Evolutionary conservation across 2,888 invertebrate genomes (phyloP), one percentile per base, ranked within the genome.

Genomic region (Drosophila peninsularis): DNA sequence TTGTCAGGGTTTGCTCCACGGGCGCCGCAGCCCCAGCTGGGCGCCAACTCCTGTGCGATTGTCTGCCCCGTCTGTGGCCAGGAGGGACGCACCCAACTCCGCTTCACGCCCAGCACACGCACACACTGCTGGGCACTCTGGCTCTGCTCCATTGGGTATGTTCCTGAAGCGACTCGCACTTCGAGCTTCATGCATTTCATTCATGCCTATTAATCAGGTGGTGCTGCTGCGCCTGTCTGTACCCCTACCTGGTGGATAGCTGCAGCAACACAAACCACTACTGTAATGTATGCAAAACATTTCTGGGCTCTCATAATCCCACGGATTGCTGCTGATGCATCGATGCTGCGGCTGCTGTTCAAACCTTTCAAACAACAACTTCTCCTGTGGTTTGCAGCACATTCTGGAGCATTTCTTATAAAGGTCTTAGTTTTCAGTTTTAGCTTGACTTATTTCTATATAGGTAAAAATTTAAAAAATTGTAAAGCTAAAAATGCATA

Each of bases 221-320:
- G 79, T 80, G 81, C 58, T 80, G 78, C 62, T 80, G 79, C 37
- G 69, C 78, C 47, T 79, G 79, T 17, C 36, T 72, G 13, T 78
- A 54, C 37, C 80, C 83, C 0, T 80, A 80, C 36, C 17, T 72
- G 21, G 32, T 60, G 55, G n/a, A 63, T 5, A 61, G 56, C 30
- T 83, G 78, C 52, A 61, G 52, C 34, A 70, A 56, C 19, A 80
- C 78, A 9, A 64, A 49, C 24, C 84, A 86, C 52, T 83, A 80
- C 47, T 81, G 86, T 47, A 10, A 44, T 14, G 34, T 37, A 13
- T 86, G 86, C 57, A 45, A 64, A 1, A 76, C 63, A 19, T 85
- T 64, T 45, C 36, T 82, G 47, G 86, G 86, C 10, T 27, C 86
- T 14, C 45, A 80, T 34, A 71, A 68, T 54, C 64, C 82, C 27